A percentile compares a stretch with the other conserved stretches of the same genome.
Conservation (phyloP, 2,113 vertebrate genomes). For the Tachysurus vachellii region DNA sequence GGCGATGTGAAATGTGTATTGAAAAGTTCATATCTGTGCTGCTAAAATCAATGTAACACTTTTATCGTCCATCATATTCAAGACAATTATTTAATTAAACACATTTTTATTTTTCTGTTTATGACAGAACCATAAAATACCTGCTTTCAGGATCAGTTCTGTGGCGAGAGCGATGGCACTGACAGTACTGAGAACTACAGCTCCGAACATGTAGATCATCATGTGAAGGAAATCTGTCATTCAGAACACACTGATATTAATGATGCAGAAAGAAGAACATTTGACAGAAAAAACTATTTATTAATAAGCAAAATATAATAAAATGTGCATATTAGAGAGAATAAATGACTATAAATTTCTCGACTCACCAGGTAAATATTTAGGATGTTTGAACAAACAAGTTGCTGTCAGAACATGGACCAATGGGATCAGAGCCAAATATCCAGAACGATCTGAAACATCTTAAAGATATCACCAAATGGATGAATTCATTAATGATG, state of each 20-base stretch:
- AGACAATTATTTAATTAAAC: too few relatives aligned
- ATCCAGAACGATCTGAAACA: neutral
- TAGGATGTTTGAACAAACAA: slow-evolving; percentile 17
- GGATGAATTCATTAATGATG: too few relatives aligned
- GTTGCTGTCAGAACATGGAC: neutral
- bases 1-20: too few relatives aligned
- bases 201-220: slow-evolving; percentile 23
- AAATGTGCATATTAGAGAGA: too few relatives aligned
- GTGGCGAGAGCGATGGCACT: neutral
- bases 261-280: neutral
- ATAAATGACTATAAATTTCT: too few relatives aligned
- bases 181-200: neutral
- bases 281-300: neutral
- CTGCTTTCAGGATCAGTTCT: slow-evolving; percentile 19
- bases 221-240: neutral
- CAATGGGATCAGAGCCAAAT: neutral
- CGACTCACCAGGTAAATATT: slow-evolving; percentile 9
- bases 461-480: neutral
- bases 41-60: too few relatives aligned
- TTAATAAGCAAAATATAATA: too few relatives aligned
- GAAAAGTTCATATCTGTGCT: too few relatives aligned
- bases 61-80: too few relatives aligned
- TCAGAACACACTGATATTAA: neutral
- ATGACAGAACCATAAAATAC: neutral
- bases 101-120: too few relatives aligned